These are phyloP conservation scores for Caiman crocodilus DNA, from an alignment of 2,797 vertebrate genomes.

Conservation along the genomic window DNA sequence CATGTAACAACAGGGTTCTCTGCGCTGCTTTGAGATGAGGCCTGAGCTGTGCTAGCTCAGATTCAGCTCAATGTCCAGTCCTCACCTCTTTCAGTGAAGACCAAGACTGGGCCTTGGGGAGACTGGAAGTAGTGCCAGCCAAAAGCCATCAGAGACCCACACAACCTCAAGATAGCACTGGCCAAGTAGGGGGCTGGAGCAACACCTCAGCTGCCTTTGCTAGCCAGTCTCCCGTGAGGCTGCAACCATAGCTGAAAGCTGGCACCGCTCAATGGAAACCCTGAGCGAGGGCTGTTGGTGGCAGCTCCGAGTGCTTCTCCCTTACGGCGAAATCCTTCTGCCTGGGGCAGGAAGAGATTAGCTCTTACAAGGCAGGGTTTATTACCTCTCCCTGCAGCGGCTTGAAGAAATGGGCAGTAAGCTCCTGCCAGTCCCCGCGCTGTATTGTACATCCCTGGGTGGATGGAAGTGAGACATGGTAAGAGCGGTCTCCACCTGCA, in stretches of 20 bases:
- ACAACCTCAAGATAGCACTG: not conserved
- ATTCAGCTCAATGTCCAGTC: not conserved
- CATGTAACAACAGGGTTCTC: not conserved
- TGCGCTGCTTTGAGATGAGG: not conserved
- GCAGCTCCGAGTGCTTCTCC: slow-evolving; percentile 24
- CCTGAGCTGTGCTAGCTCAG: not conserved
- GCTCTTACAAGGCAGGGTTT: slow-evolving; percentile 33
- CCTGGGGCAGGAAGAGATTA: slow-evolving; percentile 36
- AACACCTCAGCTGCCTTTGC: not conserved
- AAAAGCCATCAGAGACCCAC: slow-evolving; percentile 1
- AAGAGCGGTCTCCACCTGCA: slow-evolving; percentile 52
- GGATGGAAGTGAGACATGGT: not conserved
- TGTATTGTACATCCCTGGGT: not conserved
- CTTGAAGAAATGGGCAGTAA: not conserved
- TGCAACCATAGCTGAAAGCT: not conserved
- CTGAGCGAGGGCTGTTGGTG: not conserved
- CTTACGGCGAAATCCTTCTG: slow-evolving; percentile 51
- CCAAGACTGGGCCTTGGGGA: not conserved
- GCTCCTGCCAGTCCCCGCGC: slow-evolving; percentile 54
- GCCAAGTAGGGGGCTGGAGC: not conserved
- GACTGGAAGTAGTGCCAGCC: not conserved
- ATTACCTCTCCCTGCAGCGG: slow-evolving; percentile 53
- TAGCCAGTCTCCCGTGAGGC: not conserved
- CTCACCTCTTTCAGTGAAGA: fast-evolving
- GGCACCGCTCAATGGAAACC: slow-evolving; percentile 25